Percentiles rank a stretch among this genome's conserved stretches.
Conservation (phyloP, 2,797 vertebrate species). For the Pagetopsis macropterus region DNA sequence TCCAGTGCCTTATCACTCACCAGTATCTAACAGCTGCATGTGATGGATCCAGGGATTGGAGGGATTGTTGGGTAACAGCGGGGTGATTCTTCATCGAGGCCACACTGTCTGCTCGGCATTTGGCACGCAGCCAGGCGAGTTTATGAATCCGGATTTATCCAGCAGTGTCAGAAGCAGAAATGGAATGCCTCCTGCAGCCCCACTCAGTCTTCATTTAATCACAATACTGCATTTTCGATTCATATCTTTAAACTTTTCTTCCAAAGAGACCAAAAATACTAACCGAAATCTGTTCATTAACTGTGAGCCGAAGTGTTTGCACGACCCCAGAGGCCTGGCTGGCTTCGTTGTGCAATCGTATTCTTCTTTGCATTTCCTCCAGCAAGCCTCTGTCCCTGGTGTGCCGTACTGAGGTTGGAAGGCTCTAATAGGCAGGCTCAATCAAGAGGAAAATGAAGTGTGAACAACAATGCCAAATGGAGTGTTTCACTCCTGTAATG, state of each 20-base stretch:
- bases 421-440: constrained; percentile 63
- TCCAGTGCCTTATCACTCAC: constrained; percentile 51
- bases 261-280: constrained; percentile 29
- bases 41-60: constrained; percentile 31
- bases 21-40: constrained; percentile 33
- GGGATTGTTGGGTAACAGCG: constrained; percentile 36
- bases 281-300: constrained; percentile 63
- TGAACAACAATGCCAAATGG: constrained; percentile 72
- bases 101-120: constrained; percentile 33
- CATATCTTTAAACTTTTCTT: constrained; percentile 29
- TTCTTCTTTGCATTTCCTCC: constrained; percentile 49
- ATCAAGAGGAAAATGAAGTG: constrained; percentile 78
- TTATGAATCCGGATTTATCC: constrained; percentile 38
- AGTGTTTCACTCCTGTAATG: constrained; percentile 66
- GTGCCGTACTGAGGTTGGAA: constrained; percentile 37
- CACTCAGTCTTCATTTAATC: constrained; percentile 23
- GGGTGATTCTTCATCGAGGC: constrained; percentile 52
- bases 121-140: constrained; percentile 20
- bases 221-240: constrained; percentile 61
- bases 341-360: constrained; percentile 30
- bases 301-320: constrained; percentile 38
- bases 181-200: constrained; percentile 29
- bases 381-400: constrained; percentile 36
- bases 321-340: constrained; percentile 36
- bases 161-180: constrained; percentile 32